Conservation (phyloP, 2,797 vertebrate genomes). For the Cossypha polioptera region DNA sequence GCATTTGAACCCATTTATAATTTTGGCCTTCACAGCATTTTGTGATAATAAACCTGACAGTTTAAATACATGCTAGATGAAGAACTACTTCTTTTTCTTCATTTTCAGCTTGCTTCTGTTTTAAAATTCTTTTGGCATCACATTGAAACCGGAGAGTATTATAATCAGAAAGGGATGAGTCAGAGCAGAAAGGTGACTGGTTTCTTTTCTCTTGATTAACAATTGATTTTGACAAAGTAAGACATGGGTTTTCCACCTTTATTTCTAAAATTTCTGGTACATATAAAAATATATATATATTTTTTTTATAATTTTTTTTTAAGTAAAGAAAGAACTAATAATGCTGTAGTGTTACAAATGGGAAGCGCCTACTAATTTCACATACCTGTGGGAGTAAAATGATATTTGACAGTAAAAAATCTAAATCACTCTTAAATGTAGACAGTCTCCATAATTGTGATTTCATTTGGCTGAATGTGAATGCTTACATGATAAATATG, state of each 20-base stretch:
- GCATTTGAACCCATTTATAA: not conserved
- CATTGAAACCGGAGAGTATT: not conserved
- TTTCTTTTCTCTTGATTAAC: not conserved
- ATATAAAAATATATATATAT: not conserved
- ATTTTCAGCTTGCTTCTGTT: not conserved
- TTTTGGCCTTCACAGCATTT: not conserved
- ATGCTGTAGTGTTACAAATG: not conserved
- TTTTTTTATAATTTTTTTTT: not conserved
- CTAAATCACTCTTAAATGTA: not conserved
- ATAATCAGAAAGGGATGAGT: not conserved
- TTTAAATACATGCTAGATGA: not conserved
- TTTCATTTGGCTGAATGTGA: not conserved
- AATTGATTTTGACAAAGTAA: not conserved
- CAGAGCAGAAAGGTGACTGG: not conserved
- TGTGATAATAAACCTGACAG: not conserved
- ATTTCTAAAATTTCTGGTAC: not conserved
- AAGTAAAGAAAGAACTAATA: not conserved
- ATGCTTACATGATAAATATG: not conserved
- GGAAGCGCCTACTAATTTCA: not conserved
- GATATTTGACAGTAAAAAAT: not conserved
- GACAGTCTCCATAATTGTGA: not conserved
- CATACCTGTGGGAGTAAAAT: not conserved
- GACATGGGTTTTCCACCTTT: not conserved
- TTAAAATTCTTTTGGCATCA: not conserved
- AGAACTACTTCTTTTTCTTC: not conserved